Conservation (phyloP, 2,797 vertebrate genomes). For the Xiphorhynchus erythropygius region DNA sequence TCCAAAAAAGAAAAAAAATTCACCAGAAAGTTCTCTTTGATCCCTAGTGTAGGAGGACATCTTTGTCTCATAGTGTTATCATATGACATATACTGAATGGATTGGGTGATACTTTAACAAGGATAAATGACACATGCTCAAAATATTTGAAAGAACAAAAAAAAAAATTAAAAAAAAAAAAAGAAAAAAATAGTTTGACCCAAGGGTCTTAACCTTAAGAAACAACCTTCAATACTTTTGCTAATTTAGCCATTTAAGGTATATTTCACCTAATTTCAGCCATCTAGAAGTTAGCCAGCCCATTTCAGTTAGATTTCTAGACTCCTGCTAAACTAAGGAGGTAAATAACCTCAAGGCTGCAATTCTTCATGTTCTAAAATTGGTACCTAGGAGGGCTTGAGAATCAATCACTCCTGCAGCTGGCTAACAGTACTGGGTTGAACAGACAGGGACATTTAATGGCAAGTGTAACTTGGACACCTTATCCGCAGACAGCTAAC, state of each 20-base stretch:
- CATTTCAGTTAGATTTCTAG: not conserved
- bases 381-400: not conserved
- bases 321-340: not conserved
- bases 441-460: not conserved
- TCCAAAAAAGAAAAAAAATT: not conserved
- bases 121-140: constrained; percentile 42
- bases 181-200: not conserved
- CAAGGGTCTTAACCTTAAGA: not conserved
- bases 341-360: not conserved
- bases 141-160: constrained; percentile 55
- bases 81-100: constrained; percentile 49
- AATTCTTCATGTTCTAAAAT: not conserved
- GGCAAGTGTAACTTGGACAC: not conserved
- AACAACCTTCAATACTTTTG: not conserved
- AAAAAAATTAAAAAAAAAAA: not conserved
- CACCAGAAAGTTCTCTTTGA: constrained; percentile 32
- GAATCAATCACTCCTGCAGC: not conserved
- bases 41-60: constrained; percentile 55
- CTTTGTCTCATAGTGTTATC: constrained; percentile 59
- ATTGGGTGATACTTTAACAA: constrained; percentile 38
- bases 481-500: not conserved
- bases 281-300: not conserved
- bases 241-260: not conserved
- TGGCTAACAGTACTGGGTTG: not conserved
- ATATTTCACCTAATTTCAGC: not conserved